Base-by-base conservation (phyloP, 2,113 vertebrate genomes). In the Aptenodytes patagonicus region DNA sequence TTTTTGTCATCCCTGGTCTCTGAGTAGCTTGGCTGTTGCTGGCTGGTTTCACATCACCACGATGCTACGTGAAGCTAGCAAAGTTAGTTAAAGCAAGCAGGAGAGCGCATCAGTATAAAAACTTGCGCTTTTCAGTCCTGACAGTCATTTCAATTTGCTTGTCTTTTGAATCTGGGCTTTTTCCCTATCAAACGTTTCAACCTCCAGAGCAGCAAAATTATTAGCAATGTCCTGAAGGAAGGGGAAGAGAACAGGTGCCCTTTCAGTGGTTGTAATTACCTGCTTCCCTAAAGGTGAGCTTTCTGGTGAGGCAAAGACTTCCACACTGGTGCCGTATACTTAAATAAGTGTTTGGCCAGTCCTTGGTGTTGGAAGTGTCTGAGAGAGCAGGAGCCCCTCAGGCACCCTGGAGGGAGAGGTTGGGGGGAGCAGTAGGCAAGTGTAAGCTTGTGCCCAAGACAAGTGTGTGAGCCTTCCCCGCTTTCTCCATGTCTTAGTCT, bases 1-100 rank as follows among this genome's bases (percentile, higher is more conserved):
- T 36, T 51, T 46, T 57, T 58, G 36, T 46, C 40, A n/a, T 40
- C 8, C 25, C 22, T 90, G 0, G 0, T 44, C 13, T 83, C 40
- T 19, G n/a, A 61, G 9, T 20, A 79, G 40, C n/a, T 80, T 87
- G 60, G 34, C 9, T 62, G 24, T 65, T 94, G 34, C 49, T 83
- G 19, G 4, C 42, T 86, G 31, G 9, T 55, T 91, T 91, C 0
- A 0, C 13, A 7, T 68, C 12, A 0, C 42, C 2, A 0, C 29
- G 17, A 68, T 40, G 13, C 40, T 60, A 13, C 0, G 3, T 6
- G 3, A 81, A 29, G 44, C 61, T 40, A 86, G 29, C 8, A 60
- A 64, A 57, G 32, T 85, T 57, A 40, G 8, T 49, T 60, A 38
- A 88, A 58, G 42, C 22, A 77, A 77, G 15, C 5, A 1, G 20